phyloP scores from a whole-genome alignment of 2,113 vertebrate genomes.

The Oreochromis tanganicae region DNA sequence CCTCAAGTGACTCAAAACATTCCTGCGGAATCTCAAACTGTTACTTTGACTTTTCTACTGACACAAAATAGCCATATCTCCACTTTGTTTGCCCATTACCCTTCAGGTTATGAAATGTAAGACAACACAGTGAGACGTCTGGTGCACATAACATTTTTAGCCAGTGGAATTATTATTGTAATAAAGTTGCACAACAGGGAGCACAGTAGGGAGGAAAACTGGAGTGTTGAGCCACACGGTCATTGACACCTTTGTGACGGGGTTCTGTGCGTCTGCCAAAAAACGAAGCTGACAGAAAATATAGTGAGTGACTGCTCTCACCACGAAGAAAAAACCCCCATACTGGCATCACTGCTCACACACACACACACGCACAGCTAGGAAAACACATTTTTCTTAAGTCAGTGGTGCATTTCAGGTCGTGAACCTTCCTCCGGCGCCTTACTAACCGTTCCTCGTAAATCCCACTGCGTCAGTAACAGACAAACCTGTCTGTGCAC shows the following conservation, averaged over 20 bases:
- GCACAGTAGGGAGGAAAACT: slow-evolving; percentile 12
- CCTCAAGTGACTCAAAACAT: not conserved
- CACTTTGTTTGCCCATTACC: not conserved
- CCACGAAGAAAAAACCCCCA: not conserved
- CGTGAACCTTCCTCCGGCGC: slow-evolving; percentile 24
- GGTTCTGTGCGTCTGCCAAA: slow-evolving; percentile 13
- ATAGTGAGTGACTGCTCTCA: slow-evolving; percentile 14
- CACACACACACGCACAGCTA: not conserved
- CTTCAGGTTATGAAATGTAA: slow-evolving; percentile 35
- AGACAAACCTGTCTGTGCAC: slow-evolving; percentile 8
- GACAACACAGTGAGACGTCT: not conserved
- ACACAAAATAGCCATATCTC: not conserved
- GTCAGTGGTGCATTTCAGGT: slow-evolving; percentile 41
- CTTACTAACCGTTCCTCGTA: not conserved
- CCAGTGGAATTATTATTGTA: slow-evolving; percentile 43
- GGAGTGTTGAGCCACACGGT: slow-evolving; percentile 1
- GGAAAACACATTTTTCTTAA: slow-evolving; percentile 27
- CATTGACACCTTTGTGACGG: slow-evolving; percentile 37
- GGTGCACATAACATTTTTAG: not conserved
- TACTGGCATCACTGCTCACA: not conserved
- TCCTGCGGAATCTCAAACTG: not conserved
- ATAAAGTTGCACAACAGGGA: slow-evolving; percentile 42
- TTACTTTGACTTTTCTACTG: not conserved
- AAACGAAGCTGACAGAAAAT: slow-evolving; percentile 19
- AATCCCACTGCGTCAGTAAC: slow-evolving; percentile 21